Evolutionary conservation across 2,797 vertebrate genomes (phyloP).

Genomic region (Garrulus glandarius): DNA sequence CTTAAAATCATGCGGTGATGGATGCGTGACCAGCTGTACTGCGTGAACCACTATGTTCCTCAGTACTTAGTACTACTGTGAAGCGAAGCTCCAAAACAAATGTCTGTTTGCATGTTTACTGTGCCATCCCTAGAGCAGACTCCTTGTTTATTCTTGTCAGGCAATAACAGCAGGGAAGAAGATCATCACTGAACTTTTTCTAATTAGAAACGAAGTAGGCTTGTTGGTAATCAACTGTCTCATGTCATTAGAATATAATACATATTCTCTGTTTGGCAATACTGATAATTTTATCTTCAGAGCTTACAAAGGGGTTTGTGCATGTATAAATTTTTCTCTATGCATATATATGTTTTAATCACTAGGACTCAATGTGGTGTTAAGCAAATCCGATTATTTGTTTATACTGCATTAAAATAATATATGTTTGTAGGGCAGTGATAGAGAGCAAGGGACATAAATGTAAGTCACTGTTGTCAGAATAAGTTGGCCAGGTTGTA

Average conservation of each 20-base stretch:
- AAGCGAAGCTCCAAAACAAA: not conserved
- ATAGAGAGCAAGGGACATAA: not conserved
- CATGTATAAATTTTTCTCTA: not conserved
- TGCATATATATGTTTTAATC: constrained; percentile 7
- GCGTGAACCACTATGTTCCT: not conserved
- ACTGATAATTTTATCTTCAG: constrained; percentile 31
- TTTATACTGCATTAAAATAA: constrained; percentile 43
- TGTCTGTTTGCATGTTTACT: not conserved
- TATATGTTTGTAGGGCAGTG: constrained; percentile 29
- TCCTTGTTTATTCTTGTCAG: constrained; percentile 19
- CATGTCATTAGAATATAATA: constrained; percentile 29
- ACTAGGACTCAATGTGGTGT: not conserved
- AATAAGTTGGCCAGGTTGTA: not conserved
- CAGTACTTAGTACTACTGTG: fast-evolving
- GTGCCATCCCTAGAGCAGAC: not conserved
- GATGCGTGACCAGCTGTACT: not conserved
- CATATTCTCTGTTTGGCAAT: constrained; percentile 30
- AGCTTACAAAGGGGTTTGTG: not conserved
- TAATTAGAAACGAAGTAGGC: constrained; percentile 41
- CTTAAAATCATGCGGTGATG: not conserved
- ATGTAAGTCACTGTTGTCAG: not conserved
- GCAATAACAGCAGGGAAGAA: constrained; percentile 21
- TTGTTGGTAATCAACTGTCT: constrained; percentile 38
- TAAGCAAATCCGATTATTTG: constrained; percentile 43
- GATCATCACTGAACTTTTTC: constrained; percentile 29